These are phyloP conservation scores for Leuciscus waleckii DNA, from an alignment of 2,797 vertebrate genomes.

Conservation along the genomic window DNA sequence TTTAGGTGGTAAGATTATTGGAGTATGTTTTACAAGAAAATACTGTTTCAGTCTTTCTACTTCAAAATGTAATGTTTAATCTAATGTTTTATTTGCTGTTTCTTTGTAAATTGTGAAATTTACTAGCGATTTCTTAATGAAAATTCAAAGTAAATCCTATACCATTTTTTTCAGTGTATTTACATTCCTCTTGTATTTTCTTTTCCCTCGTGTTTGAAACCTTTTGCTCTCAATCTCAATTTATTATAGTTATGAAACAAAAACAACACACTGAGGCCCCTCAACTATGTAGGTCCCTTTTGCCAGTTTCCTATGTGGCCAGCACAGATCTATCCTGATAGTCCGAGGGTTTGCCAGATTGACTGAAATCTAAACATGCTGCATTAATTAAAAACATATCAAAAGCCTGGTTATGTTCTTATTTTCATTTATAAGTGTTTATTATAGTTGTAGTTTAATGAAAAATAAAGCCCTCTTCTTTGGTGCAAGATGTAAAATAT, in stretches of 20 bases:
- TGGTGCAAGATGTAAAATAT: background rate
- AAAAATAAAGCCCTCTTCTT: background rate
- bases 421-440: background rate
- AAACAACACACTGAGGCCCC: background rate
- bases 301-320: background rate
- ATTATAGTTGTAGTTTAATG: background rate
- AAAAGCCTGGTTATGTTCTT: background rate
- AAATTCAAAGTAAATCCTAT: too few species aligned
- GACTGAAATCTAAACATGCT: background rate
- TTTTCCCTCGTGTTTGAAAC: background rate
- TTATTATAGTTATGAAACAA: background rate
- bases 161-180: background rate
- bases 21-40: too few species aligned
- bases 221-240: background rate
- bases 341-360: background rate
- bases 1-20: too few species aligned
- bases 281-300: background rate
- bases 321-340: background rate
- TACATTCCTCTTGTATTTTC: background rate
- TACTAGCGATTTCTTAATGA: too few species aligned
- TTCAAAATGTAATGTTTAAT: too few species aligned
- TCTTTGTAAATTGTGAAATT: too few species aligned
- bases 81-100: too few species aligned
- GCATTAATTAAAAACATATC: background rate
- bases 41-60: too few species aligned